Percentiles rank a stretch among this genome's conserved stretches.
Conservation (phyloP, 2,797 vertebrate genomes). For the Cetoscarus ocellatus region DNA sequence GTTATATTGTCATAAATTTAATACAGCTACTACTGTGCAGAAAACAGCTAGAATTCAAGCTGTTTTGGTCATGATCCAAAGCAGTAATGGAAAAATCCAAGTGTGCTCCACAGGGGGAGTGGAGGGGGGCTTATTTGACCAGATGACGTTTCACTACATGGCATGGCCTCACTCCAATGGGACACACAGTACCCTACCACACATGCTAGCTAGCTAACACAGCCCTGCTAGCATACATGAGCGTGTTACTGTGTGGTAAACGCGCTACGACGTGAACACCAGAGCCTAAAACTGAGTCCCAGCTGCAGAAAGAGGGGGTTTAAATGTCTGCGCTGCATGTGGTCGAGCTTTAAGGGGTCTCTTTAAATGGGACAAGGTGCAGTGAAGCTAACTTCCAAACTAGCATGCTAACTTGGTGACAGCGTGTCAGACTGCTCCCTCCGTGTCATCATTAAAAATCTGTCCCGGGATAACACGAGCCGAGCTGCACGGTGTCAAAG, state of each 20-base stretch:
- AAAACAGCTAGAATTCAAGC: background rate
- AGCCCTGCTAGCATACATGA: constrained; percentile 26
- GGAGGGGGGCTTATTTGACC: constrained; percentile 69
- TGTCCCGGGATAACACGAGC: constrained; percentile 17
- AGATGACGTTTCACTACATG: constrained; percentile 77
- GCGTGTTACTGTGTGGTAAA: background rate
- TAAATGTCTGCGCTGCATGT: background rate
- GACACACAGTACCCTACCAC: constrained; percentile 41
- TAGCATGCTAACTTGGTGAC: constrained; percentile 53
- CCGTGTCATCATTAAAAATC: constrained; percentile 8
- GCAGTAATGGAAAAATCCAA: constrained; percentile 60
- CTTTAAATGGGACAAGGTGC: constrained; percentile 31
- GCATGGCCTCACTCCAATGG: constrained; percentile 74
- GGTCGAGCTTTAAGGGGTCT: background rate
- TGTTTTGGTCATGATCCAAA: background rate
- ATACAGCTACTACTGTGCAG: background rate
- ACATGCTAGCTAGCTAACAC: constrained; percentile 49
- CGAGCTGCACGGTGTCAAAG: constrained; percentile 13
- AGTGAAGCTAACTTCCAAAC: constrained; percentile 52
- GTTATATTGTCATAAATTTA: no score
- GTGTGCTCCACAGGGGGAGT: constrained; percentile 49
- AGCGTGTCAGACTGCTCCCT: constrained; percentile 35
- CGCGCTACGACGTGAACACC: background rate
- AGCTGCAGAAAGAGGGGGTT: background rate
- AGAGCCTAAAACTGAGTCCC: background rate